Conservation (phyloP, 35 echinoderm and acorn worm species). For the Lytechinus pictus region DNA sequence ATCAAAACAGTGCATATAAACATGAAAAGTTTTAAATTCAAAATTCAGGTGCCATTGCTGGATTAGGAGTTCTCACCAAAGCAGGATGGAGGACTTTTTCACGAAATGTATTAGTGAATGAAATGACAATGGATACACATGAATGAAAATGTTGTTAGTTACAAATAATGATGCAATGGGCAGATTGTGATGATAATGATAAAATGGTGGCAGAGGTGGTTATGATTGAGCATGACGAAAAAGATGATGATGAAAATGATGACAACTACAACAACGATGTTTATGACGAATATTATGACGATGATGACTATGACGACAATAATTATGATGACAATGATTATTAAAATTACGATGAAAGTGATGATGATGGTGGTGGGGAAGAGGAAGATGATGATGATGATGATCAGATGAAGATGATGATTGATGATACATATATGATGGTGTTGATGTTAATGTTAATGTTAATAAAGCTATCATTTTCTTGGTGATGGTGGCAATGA, state of each 20-base stretch:
- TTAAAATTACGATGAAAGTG: neutral
- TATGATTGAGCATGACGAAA: neutral
- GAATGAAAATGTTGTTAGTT: neutral
- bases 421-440: too few species aligned
- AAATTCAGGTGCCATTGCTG: neutral
- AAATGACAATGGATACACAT: neutral
- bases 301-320: neutral
- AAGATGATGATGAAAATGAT: neutral
- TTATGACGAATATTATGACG: neutral
- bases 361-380: neutral
- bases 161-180: neutral
- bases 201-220: neutral
- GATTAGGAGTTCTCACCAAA: neutral
- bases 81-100: neutral
- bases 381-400: neutral
- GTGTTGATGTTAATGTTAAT: too few species aligned
- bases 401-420: too few species aligned
- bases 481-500: too few species aligned
- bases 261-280: too few species aligned
- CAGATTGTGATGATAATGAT: neutral
- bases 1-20: neutral
- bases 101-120: neutral
- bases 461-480: too few species aligned
- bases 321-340: neutral
- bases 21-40: neutral